A percentile compares a stretch with the other conserved stretches of the same genome.
These are phyloP conservation scores for Tragopan temminckii DNA, from an alignment of 2,797 vertebrate species.

Conservation along the genomic window DNA sequence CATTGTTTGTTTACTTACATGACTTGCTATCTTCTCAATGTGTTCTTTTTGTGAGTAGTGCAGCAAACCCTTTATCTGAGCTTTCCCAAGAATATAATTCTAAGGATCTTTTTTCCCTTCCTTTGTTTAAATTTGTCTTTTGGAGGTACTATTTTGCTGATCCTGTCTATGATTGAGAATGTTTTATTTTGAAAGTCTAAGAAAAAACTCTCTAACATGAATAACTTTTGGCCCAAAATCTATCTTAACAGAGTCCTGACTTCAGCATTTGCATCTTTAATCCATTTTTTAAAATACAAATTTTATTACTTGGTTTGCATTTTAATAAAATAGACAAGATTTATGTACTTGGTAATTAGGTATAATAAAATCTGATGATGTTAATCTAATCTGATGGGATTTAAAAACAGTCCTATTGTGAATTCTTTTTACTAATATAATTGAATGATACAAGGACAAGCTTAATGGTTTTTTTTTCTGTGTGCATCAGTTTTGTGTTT, in stretches of 20 bases:
- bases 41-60: accelerated
- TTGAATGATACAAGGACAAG: background rate
- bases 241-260: background rate
- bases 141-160: background rate
- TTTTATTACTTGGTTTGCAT: background rate
- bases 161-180: background rate
- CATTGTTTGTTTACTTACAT: background rate
- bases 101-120: background rate
- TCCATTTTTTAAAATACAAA: background rate
- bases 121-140: background rate
- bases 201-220: background rate
- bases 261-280: too few species aligned
- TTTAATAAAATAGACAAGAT: background rate
- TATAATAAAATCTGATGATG: background rate
- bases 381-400: background rate
- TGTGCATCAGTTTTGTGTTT: background rate
- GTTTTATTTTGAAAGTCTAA: background rate
- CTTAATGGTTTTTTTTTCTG: background rate
- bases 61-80: background rate
- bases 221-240: background rate
- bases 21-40: background rate
- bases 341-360: background rate
- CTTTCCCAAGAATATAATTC: background rate
- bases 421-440: background rate
- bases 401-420: background rate